Conservation (phyloP, 2,797 vertebrate species). For the Lophotriccus pileatus region DNA sequence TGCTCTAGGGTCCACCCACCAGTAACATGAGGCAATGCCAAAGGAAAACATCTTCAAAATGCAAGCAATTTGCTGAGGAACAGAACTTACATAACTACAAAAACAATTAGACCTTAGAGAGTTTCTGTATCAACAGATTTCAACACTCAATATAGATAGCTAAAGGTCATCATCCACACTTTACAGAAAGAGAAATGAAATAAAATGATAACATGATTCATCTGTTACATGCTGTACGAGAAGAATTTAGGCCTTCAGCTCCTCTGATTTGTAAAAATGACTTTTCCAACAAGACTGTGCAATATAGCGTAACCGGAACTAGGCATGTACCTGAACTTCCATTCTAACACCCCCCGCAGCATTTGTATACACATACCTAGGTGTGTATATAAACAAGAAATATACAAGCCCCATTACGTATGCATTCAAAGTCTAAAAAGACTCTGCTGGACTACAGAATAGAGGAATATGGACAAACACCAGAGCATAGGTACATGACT, state of each 20-base stretch:
- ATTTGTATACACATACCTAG: background rate
- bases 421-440: background rate
- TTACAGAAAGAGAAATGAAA: background rate
- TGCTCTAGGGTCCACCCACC: background rate
- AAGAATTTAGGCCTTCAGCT: background rate
- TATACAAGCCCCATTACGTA: accelerated
- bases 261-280: background rate
- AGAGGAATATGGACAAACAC: background rate
- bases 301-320: background rate
- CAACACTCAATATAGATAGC: background rate
- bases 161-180: background rate
- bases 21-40: background rate
- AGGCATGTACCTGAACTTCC: background rate
- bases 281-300: background rate
- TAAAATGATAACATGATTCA: background rate
- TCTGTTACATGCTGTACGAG: background rate
- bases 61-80: background rate
- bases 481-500: accelerated
- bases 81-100: background rate
- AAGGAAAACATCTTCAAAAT: conserved; percentile 4
- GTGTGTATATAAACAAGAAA: background rate
- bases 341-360: accelerated
- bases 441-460: background rate
- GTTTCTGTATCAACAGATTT: conserved; percentile 17
- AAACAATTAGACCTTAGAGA: background rate